phyloP scores from a whole-genome alignment of 2,888 invertebrate genomes.

The Chaetogeoica ovagalla region DNA sequence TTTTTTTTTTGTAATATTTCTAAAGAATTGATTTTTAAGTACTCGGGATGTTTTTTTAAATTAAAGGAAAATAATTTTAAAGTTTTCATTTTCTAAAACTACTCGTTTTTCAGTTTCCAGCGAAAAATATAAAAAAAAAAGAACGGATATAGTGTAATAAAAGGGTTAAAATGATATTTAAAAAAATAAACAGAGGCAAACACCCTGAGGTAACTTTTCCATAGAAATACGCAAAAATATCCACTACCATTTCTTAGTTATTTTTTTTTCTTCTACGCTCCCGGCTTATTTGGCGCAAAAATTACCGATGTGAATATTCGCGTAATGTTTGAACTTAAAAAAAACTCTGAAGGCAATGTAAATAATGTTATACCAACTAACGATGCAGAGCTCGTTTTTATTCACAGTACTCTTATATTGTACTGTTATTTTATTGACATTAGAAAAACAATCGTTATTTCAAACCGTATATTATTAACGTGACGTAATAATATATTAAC shows the following conservation, averaged over 20 bases:
- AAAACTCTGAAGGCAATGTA: slow-evolving; percentile 38
- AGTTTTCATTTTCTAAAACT: slow-evolving; percentile 39
- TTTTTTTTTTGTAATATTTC: background rate
- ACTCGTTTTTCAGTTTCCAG: slow-evolving; percentile 33
- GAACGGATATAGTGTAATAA: slow-evolving; percentile 43
- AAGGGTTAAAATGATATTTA: slow-evolving; percentile 49
- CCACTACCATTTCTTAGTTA: slow-evolving; percentile 45
- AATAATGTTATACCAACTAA: slow-evolving; percentile 23
- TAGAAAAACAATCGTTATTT: slow-evolving; percentile 16
- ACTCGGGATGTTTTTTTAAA: slow-evolving; percentile 37
- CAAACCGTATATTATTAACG: slow-evolving; percentile 10
- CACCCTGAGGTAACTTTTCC: slow-evolving; percentile 45
- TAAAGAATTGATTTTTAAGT: slow-evolving; percentile 30
- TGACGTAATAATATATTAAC: background rate
- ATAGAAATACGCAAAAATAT: slow-evolving; percentile 47
- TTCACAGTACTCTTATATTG: background rate
- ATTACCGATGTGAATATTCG: slow-evolving; percentile 46
- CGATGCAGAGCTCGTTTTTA: slow-evolving; percentile 28
- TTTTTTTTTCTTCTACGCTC: slow-evolving; percentile 33
- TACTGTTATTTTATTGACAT: slow-evolving; percentile 34
- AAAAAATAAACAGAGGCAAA: slow-evolving; percentile 37
- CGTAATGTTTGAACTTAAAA: slow-evolving; percentile 35
- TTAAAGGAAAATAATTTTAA: slow-evolving; percentile 46
- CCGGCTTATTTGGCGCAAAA: slow-evolving; percentile 40
- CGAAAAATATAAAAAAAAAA: slow-evolving; percentile 20